A percentile compares a stretch with the other conserved stretches of the same genome.
Conservation (phyloP, 35 echinoderm and acorn worm species). For the Ptychodera flava region DNA sequence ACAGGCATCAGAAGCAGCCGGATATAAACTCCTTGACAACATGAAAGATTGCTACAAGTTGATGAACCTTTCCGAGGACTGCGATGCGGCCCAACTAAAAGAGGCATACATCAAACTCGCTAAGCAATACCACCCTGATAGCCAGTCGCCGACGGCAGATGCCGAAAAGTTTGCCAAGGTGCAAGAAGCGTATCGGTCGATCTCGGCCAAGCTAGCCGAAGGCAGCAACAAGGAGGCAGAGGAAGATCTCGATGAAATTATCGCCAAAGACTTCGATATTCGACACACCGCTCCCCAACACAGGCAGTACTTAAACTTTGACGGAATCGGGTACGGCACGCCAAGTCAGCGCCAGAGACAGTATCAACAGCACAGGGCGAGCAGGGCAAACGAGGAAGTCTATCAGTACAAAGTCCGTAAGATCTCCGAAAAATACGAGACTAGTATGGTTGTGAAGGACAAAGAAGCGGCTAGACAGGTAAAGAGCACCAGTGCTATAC, state of each 20-base stretch:
- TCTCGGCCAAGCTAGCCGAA: conserved; percentile 37
- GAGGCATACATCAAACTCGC: conserved; percentile 71
- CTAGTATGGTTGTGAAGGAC: conserved; percentile 51
- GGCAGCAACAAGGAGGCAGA: background rate
- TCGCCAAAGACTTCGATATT: conserved; percentile 26
- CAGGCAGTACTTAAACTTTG: conserved; percentile 70
- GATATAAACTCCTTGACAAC: conserved; percentile 29
- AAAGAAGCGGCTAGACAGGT: conserved; percentile 60
- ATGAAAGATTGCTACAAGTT: conserved; percentile 54
- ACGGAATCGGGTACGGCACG: conserved; percentile 73
- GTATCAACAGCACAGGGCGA: conserved; percentile 54
- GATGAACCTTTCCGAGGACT: conserved; percentile 42
- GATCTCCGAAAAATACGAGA: conserved; percentile 4
- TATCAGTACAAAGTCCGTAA: conserved; percentile 40
- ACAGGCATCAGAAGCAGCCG: background rate
- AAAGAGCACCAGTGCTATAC: conserved; percentile 67
- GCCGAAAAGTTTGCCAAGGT: conserved; percentile 53
- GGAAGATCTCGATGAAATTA: conserved; percentile 26
- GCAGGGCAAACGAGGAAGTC: conserved; percentile 37
- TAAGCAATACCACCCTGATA: conserved; percentile 91
- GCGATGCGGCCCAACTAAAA: conserved; percentile 37
- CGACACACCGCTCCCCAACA: conserved; percentile 73
- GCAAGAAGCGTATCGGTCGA: conserved; percentile 59
- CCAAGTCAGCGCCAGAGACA: conserved; percentile 73
- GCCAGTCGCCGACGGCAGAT: conserved; percentile 32